Base-by-base conservation (phyloP, 2,113 vertebrate genomes). In the Ceyx margarethae region DNA sequence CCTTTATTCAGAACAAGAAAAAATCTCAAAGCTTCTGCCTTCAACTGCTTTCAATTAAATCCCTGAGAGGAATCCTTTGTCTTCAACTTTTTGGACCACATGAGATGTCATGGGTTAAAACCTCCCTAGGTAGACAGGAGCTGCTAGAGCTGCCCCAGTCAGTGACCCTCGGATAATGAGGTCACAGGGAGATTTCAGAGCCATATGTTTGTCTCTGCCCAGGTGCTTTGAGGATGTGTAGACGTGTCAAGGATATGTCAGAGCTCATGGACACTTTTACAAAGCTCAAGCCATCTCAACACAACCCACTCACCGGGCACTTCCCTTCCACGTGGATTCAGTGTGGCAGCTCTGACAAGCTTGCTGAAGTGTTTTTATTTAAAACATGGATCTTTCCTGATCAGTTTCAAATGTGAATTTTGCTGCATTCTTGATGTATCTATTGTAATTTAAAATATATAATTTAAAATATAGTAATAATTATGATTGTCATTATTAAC, bases 181-280 rank as follows among this genome's bases (percentile, higher is more conserved):
- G 95, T 93, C 91, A 80, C 2, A 0, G 61, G 16, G 61, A 95
- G 85, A 91, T 93, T 96, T 89, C 73, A 91, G 89, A 89, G 76
- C 81, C 91, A 61, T 87, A 64, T 94, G 87, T 85, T 92, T 94
- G 91, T 53, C 68, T 85, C 75, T 92, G 65, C 15, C 85, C 79
- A 94, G 94, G 94, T 96, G 94, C 87, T 93, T 67, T 85, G 72
- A 94, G 96, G 92, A 92, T 95, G 92, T 96, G 91, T 95, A 87
- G 92, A 95, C 91, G 85, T 92, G 85, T 89, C 95, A 95, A 96
- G 75, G 75, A 89, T 91, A 94, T 89, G 92, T 91, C 87, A 94
- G 61, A 95, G 79, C 95, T 94, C 91, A 91, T 11, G 68, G 84
- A 85, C 81, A 78, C 72, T 81, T 93, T 40, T 51, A 26, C 61